Conservation (phyloP, 2,888 invertebrate genomes). For the Catotricha subobsoleta region DNA sequence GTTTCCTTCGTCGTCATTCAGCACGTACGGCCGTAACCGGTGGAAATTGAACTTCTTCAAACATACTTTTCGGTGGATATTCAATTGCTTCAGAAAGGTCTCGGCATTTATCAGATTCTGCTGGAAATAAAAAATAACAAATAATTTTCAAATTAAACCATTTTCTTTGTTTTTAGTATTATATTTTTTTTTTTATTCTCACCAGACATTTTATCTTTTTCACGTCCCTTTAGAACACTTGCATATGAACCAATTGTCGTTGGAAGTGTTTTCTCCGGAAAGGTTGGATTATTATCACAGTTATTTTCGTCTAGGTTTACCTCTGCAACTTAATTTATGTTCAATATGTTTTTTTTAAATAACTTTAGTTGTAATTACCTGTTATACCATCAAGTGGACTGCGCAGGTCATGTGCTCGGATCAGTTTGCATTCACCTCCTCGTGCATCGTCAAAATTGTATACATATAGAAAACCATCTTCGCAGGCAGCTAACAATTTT, state of each 20-base stretch:
- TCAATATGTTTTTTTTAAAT: too few species aligned
- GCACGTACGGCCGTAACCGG: slow-evolving; percentile 21
- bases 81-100: slow-evolving; percentile 28
- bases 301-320: background rate
- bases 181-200: slow-evolving; percentile 17
- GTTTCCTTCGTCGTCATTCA: slow-evolving; percentile 11
- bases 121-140: slow-evolving; percentile 9
- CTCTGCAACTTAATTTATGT: background rate
- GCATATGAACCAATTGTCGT: slow-evolving; percentile 46
- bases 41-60: slow-evolving; percentile 29
- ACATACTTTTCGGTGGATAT: slow-evolving; percentile 23
- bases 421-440: slow-evolving; percentile 25
- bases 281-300: background rate
- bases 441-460: slow-evolving; percentile 25
- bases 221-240: slow-evolving; percentile 73
- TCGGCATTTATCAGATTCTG: slow-evolving; percentile 28
- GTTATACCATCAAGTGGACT: slow-evolving; percentile 25
- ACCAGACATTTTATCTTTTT: slow-evolving; percentile 74
- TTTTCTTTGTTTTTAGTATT: background rate
- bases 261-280: background rate
- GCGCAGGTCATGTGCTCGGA: slow-evolving; percentile 26
- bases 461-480: slow-evolving; percentile 29
- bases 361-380: too few species aligned
- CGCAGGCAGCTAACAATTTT: slow-evolving; percentile 25
- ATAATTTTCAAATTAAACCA: background rate